A percentile compares a stretch with the other conserved stretches of the same genome.
Conservation (phyloP, 2,888 invertebrate genomes). For the Mythimna albipuncta region DNA sequence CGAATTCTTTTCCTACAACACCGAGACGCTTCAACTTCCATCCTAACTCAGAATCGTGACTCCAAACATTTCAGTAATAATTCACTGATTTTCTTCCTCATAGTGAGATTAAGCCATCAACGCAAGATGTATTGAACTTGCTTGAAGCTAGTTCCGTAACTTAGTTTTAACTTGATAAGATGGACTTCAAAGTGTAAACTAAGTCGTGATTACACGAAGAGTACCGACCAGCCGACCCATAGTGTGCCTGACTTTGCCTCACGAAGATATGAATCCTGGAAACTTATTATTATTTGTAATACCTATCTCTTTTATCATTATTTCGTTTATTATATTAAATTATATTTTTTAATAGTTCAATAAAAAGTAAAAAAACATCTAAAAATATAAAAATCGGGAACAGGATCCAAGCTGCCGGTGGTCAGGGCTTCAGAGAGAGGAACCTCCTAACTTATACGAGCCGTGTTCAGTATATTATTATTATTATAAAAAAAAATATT, state of each 20-base stretch:
- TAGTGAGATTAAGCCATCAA: constrained; percentile 56
- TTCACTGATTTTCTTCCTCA: constrained; percentile 45
- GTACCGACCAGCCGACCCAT: constrained; percentile 9
- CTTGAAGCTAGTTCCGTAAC: constrained; percentile 48
- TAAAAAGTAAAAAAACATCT: too few relatives aligned
- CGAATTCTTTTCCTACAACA: not conserved
- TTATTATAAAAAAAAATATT: too few relatives aligned
- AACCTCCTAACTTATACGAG: too few relatives aligned
- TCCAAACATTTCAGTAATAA: constrained; percentile 31
- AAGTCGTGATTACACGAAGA: constrained; percentile 59
- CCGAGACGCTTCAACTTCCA: not conserved
- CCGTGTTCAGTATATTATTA: too few relatives aligned
- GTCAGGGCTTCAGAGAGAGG: too few relatives aligned
- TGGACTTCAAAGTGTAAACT: constrained; percentile 46
- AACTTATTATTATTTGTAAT: constrained; percentile 26
- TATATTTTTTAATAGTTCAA: too few relatives aligned
- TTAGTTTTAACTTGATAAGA: constrained; percentile 60
- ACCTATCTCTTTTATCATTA: too few relatives aligned
- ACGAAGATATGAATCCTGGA: constrained; percentile 51
- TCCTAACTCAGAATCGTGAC: constrained; percentile 30
- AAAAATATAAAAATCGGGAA: too few relatives aligned
- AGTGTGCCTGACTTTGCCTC: constrained; percentile 39
- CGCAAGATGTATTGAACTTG: constrained; percentile 55
- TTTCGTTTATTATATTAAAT: too few relatives aligned
- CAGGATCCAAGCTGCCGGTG: too few relatives aligned